phyloP scores from a whole-genome alignment of 1,140 invertebrate species.

The Zelostemma sp. region DNA sequence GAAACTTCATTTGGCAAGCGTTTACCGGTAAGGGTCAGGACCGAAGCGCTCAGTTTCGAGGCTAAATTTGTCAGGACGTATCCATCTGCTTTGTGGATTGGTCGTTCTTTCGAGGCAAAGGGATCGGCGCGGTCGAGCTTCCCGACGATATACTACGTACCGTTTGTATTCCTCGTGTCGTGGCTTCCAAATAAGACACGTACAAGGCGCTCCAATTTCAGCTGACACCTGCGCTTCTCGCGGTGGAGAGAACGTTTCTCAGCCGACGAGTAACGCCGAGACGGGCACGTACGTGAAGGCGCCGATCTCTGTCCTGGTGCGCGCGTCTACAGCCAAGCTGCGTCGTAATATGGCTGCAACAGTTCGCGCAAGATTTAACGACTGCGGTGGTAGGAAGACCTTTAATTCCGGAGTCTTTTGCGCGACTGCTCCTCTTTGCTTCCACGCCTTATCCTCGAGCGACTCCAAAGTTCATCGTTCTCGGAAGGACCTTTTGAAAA shows the following conservation, averaged over 20 bases:
- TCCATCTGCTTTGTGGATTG: background rate
- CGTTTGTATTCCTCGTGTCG: constrained; percentile 58
- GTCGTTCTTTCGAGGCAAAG: background rate
- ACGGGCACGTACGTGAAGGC: constrained; percentile 16
- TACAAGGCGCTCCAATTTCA: constrained; percentile 67
- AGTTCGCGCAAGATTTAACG: constrained; percentile 47
- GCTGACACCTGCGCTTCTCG: constrained; percentile 65
- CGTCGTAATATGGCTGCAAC: constrained; percentile 31
- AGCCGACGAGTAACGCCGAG: constrained; percentile 13
- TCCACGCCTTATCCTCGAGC: background rate
- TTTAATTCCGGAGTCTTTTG: constrained; percentile 48
- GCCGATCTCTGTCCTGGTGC: background rate
- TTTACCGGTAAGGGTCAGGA: too few relatives aligned
- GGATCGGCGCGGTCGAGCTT: constrained; percentile 6
- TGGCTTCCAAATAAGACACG: constrained; percentile 62
- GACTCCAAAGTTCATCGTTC: background rate
- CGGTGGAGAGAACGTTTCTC: constrained; percentile 37
- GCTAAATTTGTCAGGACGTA: background rate
- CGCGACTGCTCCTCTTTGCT: constrained; percentile 15
- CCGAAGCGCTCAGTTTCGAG: background rate
- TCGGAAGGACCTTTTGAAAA: background rate
- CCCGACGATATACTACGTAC: constrained; percentile 51
- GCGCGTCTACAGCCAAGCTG: constrained; percentile 5
- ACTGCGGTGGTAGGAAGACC: constrained; percentile 47
- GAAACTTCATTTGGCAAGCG: too few relatives aligned